Evolutionary conservation across 2,113 vertebrate species (phyloP), one percentile per base, ranked within the genome.

Genomic region (Cryptomyrus ogoouensis): DNA sequence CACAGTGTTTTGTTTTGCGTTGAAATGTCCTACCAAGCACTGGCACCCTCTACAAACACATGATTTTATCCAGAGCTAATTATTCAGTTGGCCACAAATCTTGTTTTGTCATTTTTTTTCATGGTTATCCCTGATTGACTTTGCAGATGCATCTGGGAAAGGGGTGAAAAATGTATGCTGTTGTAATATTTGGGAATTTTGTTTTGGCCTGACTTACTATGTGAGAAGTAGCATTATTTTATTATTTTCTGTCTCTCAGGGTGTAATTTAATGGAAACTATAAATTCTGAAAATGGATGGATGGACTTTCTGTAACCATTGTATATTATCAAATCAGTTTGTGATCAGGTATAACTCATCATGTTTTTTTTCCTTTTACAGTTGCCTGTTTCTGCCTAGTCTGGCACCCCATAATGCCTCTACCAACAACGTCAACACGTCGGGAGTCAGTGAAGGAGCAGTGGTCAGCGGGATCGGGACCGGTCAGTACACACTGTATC

Each of bases 371-470:
- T 77, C 13, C 13, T 42, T 39, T 42, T 80, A 91, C 92, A 99
- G 98, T 88, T 99, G 98, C 92, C 94, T 99, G 90, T 99, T 99
- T 92, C 95, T 99, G 92, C 98, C 98, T 90, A 99, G 98, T 91
- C 94, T 99, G 95, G 98, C 98, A 62, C 98, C 98, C 44, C 98
- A 99, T 91, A 99, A 99, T 9, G 97, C 96, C 0, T 97, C 97
- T 35, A 97, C 96, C 90, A 98, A 96, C 92, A 98, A 97, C 90
- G 95, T 97, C 21, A 97, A 97, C 74, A 94, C 96, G 35, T 98
- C 98, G 5, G 97, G 97, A 3, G 96, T 98, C 85, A 96, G 93
- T 0, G 98, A 99, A 0, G 97, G 97, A 5, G 96, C 98, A 0
- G 98, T 99, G 88, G 96, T 98, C 92, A 99, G 98, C 2, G 98